Conservation (phyloP, 2,113 vertebrate species). For the Nannobrachium achirus region DNA sequence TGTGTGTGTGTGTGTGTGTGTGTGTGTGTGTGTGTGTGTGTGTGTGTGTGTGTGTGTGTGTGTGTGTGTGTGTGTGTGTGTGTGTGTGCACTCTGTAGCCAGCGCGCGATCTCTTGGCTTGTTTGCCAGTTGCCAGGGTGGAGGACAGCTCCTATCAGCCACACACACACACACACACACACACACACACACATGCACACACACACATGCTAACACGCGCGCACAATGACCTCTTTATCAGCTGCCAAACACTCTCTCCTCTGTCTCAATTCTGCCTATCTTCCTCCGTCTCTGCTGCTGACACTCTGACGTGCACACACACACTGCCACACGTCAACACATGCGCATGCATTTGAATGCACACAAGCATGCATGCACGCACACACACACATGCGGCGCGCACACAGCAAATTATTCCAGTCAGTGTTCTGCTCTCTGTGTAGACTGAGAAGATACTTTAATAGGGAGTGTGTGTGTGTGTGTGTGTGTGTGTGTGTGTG, state of each 20-base stretch:
- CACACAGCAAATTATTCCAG: background rate
- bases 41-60: background rate
- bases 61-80: background rate
- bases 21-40: background rate
- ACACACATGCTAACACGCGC: conserved; percentile 14
- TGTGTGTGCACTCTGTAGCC: background rate
- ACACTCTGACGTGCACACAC: background rate
- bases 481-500: too few species aligned
- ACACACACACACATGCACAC: too few species aligned
- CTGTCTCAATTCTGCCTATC: conserved; percentile 58
- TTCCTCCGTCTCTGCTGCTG: conserved; percentile 35
- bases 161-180: conserved; percentile 57
- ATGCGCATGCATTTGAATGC: background rate
- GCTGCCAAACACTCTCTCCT: conserved; percentile 60
- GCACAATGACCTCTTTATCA: conserved; percentile 80
- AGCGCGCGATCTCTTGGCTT: conserved; percentile 36
- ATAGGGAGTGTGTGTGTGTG: too few species aligned
- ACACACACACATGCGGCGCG: conserved; percentile 2
- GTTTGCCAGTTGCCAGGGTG: conserved; percentile 46
- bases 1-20: background rate
- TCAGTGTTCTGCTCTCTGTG: conserved; percentile 61
- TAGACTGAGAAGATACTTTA: background rate
- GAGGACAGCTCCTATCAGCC: conserved; percentile 69
- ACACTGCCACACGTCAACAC: background rate
- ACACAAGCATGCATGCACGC: background rate